These are phyloP conservation scores for Natator depressus DNA, from an alignment of 2,113 vertebrate species.

Conservation along the genomic window DNA sequence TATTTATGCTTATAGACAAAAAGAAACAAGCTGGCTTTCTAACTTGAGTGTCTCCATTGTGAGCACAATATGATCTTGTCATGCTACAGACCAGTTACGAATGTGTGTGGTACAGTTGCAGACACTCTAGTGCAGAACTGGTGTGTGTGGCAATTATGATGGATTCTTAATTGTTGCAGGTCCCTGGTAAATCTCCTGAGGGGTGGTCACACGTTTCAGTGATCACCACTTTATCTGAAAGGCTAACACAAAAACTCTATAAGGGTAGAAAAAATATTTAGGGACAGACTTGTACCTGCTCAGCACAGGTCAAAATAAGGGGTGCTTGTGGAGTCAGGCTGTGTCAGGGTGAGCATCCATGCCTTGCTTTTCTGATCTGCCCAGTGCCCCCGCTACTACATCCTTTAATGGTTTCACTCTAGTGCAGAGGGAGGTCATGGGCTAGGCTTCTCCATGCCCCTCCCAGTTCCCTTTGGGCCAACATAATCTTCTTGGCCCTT, in stretches of 20 bases:
- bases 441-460: neutral
- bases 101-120: neutral
- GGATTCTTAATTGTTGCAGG: neutral
- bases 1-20: neutral
- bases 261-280: neutral
- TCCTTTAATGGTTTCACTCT: neutral
- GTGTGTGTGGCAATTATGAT: neutral
- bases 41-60: neutral
- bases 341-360: neutral
- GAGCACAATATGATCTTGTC: neutral
- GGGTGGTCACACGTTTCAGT: neutral
- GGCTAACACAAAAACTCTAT: neutral
- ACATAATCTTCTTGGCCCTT: neutral
- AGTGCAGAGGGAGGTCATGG: neutral
- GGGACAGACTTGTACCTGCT: neutral
- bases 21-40: rapidly evolving
- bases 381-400: neutral
- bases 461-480: neutral
- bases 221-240: neutral
- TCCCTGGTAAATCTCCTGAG: neutral
- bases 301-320: neutral
- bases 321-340: neutral
- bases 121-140: neutral
- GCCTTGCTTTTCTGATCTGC: neutral
- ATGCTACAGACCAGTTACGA: neutral